Conservation (phyloP, 2,113 vertebrate genomes). For the Struthidea cinerea region DNA sequence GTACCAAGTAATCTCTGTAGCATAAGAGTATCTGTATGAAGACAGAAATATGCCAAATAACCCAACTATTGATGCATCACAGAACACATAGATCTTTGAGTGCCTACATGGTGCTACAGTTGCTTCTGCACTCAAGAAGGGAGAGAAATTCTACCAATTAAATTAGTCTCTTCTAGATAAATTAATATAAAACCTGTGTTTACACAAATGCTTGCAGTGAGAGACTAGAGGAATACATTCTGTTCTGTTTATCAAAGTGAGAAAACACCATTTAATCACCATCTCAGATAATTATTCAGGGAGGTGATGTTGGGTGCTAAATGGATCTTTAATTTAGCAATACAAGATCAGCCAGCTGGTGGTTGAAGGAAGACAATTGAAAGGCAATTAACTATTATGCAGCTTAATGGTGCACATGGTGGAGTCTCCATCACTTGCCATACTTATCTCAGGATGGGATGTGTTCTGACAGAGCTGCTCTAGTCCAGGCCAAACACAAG, state of each 20-base stretch:
- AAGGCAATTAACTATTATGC: constrained; percentile 50
- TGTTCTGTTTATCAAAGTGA: constrained; percentile 43
- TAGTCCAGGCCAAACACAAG: not conserved
- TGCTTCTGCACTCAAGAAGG: not conserved
- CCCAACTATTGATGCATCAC: not conserved
- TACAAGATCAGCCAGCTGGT: constrained; percentile 47
- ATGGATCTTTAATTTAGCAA: constrained; percentile 50
- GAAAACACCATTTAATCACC: constrained; percentile 49
- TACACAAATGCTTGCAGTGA: constrained; percentile 5
- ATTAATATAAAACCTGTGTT: constrained; percentile 34
- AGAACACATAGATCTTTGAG: not conserved
- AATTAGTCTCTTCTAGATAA: not conserved
- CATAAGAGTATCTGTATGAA: not conserved
- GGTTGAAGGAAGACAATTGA: constrained; percentile 32
- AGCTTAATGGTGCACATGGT: constrained; percentile 21
- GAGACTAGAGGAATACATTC: constrained; percentile 34
- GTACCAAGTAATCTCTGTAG: not conserved
- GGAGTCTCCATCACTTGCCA: not conserved
- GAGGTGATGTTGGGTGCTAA: constrained; percentile 53
- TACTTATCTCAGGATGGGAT: constrained; percentile 8
- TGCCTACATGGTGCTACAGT: not conserved
- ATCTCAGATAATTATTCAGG: constrained; percentile 35
- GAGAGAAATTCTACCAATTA: not conserved
- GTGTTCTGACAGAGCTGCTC: not conserved
- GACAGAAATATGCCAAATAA: not conserved